Conservation (phyloP, 2,888 invertebrate species). For the Hypomecis punctinalis region DNA sequence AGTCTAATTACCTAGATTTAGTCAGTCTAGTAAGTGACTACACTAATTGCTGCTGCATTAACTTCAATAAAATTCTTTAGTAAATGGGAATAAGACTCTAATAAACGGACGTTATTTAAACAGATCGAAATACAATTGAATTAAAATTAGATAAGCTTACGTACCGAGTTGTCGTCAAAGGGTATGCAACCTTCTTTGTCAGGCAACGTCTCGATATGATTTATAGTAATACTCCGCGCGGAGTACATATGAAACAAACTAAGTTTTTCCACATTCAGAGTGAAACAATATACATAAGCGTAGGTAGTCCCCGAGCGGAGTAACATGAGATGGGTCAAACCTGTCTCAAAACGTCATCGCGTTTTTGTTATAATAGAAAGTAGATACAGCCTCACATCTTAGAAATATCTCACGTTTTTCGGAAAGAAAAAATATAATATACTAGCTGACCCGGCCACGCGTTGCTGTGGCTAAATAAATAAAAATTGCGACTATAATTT, state of each 20-base stretch:
- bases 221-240: slow-evolving; percentile 34
- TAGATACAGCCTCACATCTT: neutral
- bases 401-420: too few relatives aligned
- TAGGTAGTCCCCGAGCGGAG: slow-evolving; percentile 7
- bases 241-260: slow-evolving; percentile 24
- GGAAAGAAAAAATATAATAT: too few relatives aligned
- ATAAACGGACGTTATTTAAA: too few relatives aligned
- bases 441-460: too few relatives aligned
- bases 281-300: slow-evolving; percentile 26
- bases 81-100: too few relatives aligned
- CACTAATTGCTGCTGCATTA: too few relatives aligned
- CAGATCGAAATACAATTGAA: neutral
- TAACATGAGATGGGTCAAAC: slow-evolving; percentile 27
- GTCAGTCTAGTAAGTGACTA: too few relatives aligned
- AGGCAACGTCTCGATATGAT: slow-evolving; percentile 35
- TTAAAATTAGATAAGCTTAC: neutral
- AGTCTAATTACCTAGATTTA: too few relatives aligned
- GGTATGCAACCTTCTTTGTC: slow-evolving; percentile 25
- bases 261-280: slow-evolving; percentile 10
- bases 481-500: too few relatives aligned
- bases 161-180: neutral
- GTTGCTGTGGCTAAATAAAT: too few relatives aligned
- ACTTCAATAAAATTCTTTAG: too few relatives aligned
- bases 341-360: slow-evolving; percentile 18
- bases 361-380: slow-evolving; percentile 15